Evolutionary conservation across 2,888 invertebrate genomes (phyloP), one percentile per base, ranked within the genome.

Genomic region (Mythimna impura): DNA sequence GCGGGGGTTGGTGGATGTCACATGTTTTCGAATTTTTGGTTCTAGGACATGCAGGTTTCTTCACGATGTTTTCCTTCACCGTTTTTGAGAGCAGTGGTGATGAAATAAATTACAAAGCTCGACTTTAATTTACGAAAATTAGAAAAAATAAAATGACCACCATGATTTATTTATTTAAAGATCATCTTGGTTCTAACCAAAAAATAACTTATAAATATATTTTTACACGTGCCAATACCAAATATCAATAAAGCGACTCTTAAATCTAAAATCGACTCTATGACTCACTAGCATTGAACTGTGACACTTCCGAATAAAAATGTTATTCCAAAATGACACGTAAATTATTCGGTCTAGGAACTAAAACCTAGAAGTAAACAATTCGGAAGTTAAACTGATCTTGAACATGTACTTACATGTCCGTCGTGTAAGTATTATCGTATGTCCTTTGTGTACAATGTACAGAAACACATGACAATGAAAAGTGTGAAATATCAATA

Each of bases 381-480:
- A 71, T 76, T 84, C 58, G 76, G 67, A 72, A 76, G 61, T 64
- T 63, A 47, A 81, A 67, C 36, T 75, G 78, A 50, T 80, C 66
- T 76, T 86, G 82, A 82, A 76, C 1, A 36, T 36, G 30, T 20
- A 47, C 61, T 0, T 22, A 61, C 20, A 69, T 58, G 30, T 69
- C 40, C 36, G 25, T 76, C 40, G 54, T 74, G 36, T 69, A 50
- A 79, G 75, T 66, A 80, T 80, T 47, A 14, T n/a, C n/a, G n/a
- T 63, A 22, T 22, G 72, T 52, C 58, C 65, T 81, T n/a, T 81
- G 66, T 54, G 7, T 25, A 64, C 17, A 43, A 20, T 30, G 30
- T 54, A 78, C 52, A 47, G 5, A 22, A 40, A 43, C 47, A 54
- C n/a, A 17, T 47, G 66, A 61, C 71, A 78, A 2, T 79, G 61